Evolutionary conservation across 2,797 vertebrate genomes (phyloP), one percentile per base, ranked within the genome.

Genomic region (Halcyon chelicuti): DNA sequence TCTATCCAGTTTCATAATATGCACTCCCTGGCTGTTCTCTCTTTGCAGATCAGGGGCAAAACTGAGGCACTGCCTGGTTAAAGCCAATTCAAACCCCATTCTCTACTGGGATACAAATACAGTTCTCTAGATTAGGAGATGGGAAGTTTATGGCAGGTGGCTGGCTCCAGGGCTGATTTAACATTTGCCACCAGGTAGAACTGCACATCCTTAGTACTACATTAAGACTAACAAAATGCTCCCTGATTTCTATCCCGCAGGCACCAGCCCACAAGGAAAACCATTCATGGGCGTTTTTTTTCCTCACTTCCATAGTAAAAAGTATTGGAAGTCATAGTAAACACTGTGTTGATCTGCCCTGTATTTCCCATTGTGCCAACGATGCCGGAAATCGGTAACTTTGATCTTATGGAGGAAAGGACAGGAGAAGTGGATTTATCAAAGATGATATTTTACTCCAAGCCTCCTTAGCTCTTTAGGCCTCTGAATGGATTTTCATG

Each of bases 151-250:
- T 65, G 88, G 96, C 4, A 37, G 93, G 87, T 96, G 96, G 97
- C 93, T 95, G 95, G 92, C 93, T 97, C 96, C 86, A 89, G 96
- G 97, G 96, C 86, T 97, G 93, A 97, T 89, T 94, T 97, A 92
- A 77, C 93, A 91, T 96, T 97, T 97, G 96, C 96, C 92, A 97
- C 96, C 96, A 96, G 97, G 97, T 96, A 97, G 97, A 98, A 98
- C 97, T 88, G 95, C 93, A 94, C 97, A 94, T 97, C 97, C 97
- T 96, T 93, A 97, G 97, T 31, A 97, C 87, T 35, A 95, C 72
- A 96, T 94, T 42, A 68, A 85, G 93, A 96, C 92, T 49, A 95
- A 96, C 95, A 97, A 98, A 98, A 97, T 96, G 96, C 95, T 97
- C 83, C 94, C 93, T 84, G 86, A 96, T 96, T 98, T 96, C 90